Percentiles rank a stretch among this genome's conserved stretches.
Conservation (phyloP, 2,888 invertebrate genomes). For the Campopleginae sp. region DNA sequence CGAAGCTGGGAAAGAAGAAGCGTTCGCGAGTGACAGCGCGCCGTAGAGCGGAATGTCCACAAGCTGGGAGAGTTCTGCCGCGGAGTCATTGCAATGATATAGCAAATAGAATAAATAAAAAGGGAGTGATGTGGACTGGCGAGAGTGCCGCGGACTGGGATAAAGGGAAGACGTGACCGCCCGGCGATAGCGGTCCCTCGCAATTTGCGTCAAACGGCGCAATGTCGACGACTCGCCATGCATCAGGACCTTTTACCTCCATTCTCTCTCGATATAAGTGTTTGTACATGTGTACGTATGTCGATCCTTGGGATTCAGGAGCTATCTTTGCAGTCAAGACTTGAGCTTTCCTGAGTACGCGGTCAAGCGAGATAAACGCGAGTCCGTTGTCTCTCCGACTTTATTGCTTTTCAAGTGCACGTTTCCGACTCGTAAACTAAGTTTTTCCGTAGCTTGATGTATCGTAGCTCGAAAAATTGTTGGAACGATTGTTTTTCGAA, state of each 20-base stretch:
- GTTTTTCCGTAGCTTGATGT: background rate
- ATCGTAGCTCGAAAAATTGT: background rate
- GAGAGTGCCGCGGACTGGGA: constrained; percentile 70
- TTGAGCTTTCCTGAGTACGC: background rate
- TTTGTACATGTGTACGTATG: constrained; percentile 7
- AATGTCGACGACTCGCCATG: constrained; percentile 71
- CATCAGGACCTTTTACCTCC: constrained; percentile 57
- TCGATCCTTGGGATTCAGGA: constrained; percentile 7
- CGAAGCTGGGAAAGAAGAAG: constrained; percentile 23
- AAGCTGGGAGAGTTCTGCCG: constrained; percentile 13
- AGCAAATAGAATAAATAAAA: constrained; percentile 25
- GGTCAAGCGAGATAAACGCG: background rate
- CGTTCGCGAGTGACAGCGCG: constrained; percentile 60
- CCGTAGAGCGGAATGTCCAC: constrained; percentile 63
- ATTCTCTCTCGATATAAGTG: background rate
- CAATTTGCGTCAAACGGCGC: constrained; percentile 82
- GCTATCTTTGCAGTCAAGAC: constrained; percentile 30
- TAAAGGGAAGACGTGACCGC: constrained; percentile 80
- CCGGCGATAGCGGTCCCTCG: constrained; percentile 76
- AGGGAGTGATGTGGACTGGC: constrained; percentile 41
- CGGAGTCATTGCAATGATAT: constrained; percentile 48
- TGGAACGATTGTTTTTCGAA: background rate
- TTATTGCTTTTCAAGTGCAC: background rate
- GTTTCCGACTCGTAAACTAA: background rate
- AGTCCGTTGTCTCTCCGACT: background rate